phyloP scores from a whole-genome alignment of 2,113 vertebrate species.

The Corythaixoides concolor region DNA sequence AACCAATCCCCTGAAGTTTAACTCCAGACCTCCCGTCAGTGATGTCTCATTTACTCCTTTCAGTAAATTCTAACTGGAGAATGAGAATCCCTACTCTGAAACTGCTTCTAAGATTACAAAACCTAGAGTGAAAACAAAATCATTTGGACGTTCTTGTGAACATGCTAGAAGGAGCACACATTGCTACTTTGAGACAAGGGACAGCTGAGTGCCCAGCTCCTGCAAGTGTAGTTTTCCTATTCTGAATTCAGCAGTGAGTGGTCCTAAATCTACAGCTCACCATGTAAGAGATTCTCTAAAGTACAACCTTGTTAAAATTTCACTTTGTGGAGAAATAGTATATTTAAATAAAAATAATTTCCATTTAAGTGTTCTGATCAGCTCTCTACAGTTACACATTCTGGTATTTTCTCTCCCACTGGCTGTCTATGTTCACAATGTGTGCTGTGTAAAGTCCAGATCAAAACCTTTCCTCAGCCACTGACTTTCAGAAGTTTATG shows the following conservation, averaged over 20 bases:
- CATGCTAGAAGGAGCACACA: background rate
- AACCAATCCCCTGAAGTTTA: background rate
- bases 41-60: background rate
- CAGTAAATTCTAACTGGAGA: background rate
- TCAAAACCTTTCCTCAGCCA: constrained; percentile 18
- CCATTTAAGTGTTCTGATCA: background rate
- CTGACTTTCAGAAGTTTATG: background rate
- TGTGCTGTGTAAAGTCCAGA: background rate
- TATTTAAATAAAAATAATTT: constrained; percentile 16
- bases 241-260: background rate
- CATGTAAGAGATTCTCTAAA: background rate
- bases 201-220: background rate
- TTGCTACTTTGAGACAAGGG: background rate
- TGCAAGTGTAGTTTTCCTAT: background rate
- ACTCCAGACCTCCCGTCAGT: background rate
- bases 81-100: background rate
- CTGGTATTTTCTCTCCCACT: background rate
- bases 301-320: background rate
- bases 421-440: background rate
- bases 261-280: background rate
- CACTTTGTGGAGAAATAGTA: background rate
- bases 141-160: background rate
- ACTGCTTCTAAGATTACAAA: background rate
- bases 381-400: background rate
- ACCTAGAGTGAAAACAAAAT: background rate